A percentile compares a stretch with the other conserved stretches of the same genome.
phyloP scores from a whole-genome alignment of 2,888 invertebrate genomes.

The Hanleya hanleyi region DNA sequence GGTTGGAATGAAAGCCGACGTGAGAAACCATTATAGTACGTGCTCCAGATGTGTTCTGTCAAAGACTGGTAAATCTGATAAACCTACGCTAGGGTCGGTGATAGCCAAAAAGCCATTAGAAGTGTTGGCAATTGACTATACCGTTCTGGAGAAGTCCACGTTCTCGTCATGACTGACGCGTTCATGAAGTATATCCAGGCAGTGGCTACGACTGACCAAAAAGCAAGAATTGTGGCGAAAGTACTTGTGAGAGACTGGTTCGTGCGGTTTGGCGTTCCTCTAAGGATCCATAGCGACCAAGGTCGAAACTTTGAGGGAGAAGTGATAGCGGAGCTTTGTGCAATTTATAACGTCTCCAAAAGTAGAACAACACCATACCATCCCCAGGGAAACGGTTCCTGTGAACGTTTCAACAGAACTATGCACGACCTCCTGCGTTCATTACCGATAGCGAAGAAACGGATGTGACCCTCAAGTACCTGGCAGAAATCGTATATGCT shows the following conservation, averaged over 20 bases:
- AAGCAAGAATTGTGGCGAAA: constrained; percentile 11
- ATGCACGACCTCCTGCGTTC: neutral
- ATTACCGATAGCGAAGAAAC: constrained; percentile 6
- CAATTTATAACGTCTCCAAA: neutral
- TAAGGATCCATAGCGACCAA: constrained; percentile 11
- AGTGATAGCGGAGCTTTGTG: constrained; percentile 18
- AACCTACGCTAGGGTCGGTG: neutral
- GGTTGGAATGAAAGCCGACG: constrained; percentile 19
- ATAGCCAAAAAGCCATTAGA: constrained; percentile 19
- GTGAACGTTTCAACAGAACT: constrained; percentile 5
- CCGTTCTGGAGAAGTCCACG: constrained; percentile 15
- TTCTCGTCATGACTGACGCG: constrained; percentile 22
- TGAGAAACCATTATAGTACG: neutral
- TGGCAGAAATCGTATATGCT: constrained; percentile 3
- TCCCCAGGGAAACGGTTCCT: constrained; percentile 9
- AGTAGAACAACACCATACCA: constrained; percentile 8
- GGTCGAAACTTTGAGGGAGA: constrained; percentile 14
- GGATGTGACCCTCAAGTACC: neutral
- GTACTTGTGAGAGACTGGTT: constrained; percentile 24
- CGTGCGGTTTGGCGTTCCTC: constrained; percentile 12
- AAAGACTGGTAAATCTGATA: constrained; percentile 1
- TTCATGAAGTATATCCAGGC: constrained; percentile 13
- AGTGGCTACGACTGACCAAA: constrained; percentile 12
- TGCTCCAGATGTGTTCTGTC: constrained; percentile 22
- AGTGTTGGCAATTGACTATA: constrained; percentile 23